Conservation (phyloP, 2,113 vertebrate genomes). For the Apus apus region DNA sequence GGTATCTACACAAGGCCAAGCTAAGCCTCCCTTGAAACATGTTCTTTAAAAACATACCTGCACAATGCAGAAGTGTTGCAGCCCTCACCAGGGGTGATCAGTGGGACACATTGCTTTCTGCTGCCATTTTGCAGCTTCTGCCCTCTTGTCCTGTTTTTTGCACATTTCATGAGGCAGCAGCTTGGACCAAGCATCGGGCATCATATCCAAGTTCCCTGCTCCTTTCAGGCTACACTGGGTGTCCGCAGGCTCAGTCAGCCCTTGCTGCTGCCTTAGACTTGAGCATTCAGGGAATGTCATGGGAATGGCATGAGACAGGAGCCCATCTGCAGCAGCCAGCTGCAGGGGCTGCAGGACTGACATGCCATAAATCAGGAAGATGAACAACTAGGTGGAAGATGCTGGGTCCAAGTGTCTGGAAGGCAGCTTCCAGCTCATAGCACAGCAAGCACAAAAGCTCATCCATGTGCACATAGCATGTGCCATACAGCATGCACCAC, state of each 20-base stretch:
- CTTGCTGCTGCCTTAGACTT: background rate
- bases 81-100: background rate
- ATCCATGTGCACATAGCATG: background rate
- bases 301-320: background rate
- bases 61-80: background rate
- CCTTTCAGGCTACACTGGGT: background rate
- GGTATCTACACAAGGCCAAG: background rate
- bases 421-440: conserved; percentile 35
- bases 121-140: background rate
- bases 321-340: conserved; percentile 40
- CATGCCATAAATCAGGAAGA: conserved; percentile 44
- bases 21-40: background rate
- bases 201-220: background rate
- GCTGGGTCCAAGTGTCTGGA: background rate
- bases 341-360: background rate
- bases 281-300: background rate
- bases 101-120: rapidly evolving
- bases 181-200: background rate
- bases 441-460: background rate
- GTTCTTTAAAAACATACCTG: background rate
- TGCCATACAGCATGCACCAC: background rate
- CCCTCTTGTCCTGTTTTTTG: background rate
- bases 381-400: background rate
- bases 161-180: background rate
- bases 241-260: background rate